Percentiles rank a stretch among this genome's conserved stretches.
phyloP scores from a whole-genome alignment of 1,140 invertebrate genomes.

The Aphelinus certus region DNA sequence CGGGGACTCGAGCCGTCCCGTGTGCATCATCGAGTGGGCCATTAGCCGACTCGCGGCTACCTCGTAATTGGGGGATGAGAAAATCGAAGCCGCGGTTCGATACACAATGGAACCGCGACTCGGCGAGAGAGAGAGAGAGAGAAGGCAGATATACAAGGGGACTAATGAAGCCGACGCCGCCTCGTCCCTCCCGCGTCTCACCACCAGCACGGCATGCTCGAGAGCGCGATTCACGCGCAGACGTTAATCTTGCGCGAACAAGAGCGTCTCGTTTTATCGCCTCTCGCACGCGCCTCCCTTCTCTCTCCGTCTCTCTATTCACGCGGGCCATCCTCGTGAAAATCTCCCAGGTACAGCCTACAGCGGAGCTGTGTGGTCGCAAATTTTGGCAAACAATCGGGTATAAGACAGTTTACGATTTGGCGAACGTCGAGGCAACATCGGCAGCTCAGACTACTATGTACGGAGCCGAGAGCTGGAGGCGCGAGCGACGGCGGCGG shows the following conservation, averaged over 20 bases:
- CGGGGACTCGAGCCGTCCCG: background rate
- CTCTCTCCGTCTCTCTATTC: background rate
- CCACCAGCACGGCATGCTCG: background rate
- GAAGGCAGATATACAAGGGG: conserved; percentile 15
- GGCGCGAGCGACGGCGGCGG: conserved; percentile 22
- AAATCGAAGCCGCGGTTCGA: conserved; percentile 24
- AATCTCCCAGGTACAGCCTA: conserved; percentile 57
- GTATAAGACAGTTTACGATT: too few relatives aligned
- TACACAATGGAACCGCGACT: conserved; percentile 35
- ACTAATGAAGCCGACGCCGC: conserved; percentile 47
- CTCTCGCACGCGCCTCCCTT: conserved; percentile 10
- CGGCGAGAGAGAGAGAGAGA: conserved; percentile 8
- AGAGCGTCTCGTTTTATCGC: conserved; percentile 58
- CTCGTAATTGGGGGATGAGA: conserved; percentile 19
- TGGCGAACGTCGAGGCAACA: too few relatives aligned
- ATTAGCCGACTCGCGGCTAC: too few relatives aligned
- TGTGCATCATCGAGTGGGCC: too few relatives aligned
- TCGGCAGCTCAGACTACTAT: too few relatives aligned
- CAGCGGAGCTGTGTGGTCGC: conserved; percentile 50
- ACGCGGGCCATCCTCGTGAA: conserved; percentile 53
- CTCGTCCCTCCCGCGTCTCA: background rate
- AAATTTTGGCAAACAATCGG: too few relatives aligned
- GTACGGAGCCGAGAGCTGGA: background rate
- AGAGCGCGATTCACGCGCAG: conserved; percentile 42
- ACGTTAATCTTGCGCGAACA: conserved; percentile 60